Conservation (phyloP, 2,888 invertebrate species). For the Drosophila paracracens region DNA sequence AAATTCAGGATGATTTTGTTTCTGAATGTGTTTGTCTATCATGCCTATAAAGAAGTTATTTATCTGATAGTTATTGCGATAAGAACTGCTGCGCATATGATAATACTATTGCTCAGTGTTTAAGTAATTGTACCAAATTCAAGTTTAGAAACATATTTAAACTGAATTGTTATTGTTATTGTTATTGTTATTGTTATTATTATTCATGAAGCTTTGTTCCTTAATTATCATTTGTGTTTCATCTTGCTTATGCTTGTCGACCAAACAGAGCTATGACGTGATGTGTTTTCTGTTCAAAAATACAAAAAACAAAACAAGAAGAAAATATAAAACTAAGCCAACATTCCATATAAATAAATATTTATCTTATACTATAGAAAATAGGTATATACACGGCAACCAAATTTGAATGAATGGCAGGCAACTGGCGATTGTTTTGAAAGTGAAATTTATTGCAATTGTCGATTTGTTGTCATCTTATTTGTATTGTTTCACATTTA, state of each 20-base stretch:
- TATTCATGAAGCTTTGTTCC: background rate
- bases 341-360: slow-evolving; percentile 37
- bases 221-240: background rate
- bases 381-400: background rate
- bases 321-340: slow-evolving; percentile 21
- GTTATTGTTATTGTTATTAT: background rate
- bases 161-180: background rate
- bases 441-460: slow-evolving; percentile 56
- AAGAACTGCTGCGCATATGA: background rate
- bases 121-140: background rate
- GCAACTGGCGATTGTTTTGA: slow-evolving; percentile 40
- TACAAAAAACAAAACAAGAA: background rate
- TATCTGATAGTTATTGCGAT: background rate
- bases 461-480: slow-evolving; percentile 24
- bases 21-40: background rate
- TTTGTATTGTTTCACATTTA: slow-evolving; percentile 24
- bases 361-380: slow-evolving; percentile 4
- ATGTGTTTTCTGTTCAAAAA: slow-evolving; percentile 26
- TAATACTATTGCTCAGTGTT: too few relatives aligned
- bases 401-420: slow-evolving; percentile 49
- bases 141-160: background rate
- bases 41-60: background rate
- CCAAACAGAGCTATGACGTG: slow-evolving; percentile 40
- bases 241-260: slow-evolving; percentile 2
- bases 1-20: background rate